Conservation (phyloP, 2,113 vertebrate species). For the Archocentrus centrarchus region DNA sequence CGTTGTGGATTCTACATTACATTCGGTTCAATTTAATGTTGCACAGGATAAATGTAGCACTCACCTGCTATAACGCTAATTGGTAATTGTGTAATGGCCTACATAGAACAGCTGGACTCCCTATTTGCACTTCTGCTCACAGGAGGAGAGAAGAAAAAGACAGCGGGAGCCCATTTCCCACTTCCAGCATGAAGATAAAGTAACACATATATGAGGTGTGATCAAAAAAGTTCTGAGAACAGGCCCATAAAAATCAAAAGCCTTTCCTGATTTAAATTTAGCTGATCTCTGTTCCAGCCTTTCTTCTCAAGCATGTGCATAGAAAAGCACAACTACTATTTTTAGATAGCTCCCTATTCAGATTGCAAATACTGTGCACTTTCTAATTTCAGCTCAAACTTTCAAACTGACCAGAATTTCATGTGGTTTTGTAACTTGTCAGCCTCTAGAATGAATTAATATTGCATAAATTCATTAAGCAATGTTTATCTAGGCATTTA, state of each 20-base stretch:
- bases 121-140: slow-evolving; percentile 2
- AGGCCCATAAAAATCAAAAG: not conserved
- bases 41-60: not conserved
- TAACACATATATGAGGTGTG: slow-evolving; percentile 1
- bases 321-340: slow-evolving; percentile 1
- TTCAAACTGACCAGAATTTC: not conserved
- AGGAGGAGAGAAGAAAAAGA: not conserved
- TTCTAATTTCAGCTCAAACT: not conserved
- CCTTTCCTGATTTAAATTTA: not conserved
- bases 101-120: not conserved
- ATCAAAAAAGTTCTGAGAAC: slow-evolving; percentile 2
- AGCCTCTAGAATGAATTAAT: not conserved
- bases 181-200: not conserved
- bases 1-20: not conserved
- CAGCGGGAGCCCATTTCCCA: not conserved
- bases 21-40: not conserved
- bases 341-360: not conserved
- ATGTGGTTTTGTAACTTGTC: fast-evolving
- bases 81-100: slow-evolving; percentile 5
- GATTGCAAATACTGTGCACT: not conserved
- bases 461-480: too few relatives aligned
- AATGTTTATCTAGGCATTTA: not conserved
- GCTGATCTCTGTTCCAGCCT: not conserved
- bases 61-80: slow-evolving; percentile 7
- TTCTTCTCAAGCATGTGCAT: not conserved